These are phyloP conservation scores for Notolabrus celidotus DNA, from an alignment of 2,797 vertebrate species.

Conservation along the genomic window DNA sequence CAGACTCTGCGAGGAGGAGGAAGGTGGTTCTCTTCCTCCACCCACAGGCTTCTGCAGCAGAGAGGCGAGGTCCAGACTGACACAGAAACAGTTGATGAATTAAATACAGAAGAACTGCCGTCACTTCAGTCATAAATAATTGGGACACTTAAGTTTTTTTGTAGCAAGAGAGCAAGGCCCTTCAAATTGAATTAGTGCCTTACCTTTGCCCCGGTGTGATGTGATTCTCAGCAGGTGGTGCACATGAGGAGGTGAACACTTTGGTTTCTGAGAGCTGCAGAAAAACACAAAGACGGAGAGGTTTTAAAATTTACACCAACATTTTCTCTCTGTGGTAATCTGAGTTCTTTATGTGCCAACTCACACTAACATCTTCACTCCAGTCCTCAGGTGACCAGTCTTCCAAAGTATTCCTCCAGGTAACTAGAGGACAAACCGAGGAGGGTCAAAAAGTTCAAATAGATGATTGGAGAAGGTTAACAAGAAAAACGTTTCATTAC, in stretches of 20 bases:
- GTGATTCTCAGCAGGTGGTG: slow-evolving; percentile 90
- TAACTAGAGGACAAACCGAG: slow-evolving; percentile 69
- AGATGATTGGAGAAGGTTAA: not conserved
- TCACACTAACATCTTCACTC: slow-evolving; percentile 94
- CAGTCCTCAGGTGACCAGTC: slow-evolving; percentile 97
- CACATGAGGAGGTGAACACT: slow-evolving; percentile 94
- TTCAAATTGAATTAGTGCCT: not conserved
- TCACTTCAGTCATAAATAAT: not conserved
- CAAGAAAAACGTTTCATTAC: too few relatives aligned
- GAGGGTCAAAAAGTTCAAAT: slow-evolving; percentile 12
- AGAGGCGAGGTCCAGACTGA: slow-evolving; percentile 91
- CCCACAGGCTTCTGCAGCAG: slow-evolving; percentile 92
- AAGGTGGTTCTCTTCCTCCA: slow-evolving; percentile 85
- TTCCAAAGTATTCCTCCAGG: slow-evolving; percentile 93
- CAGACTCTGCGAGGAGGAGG: slow-evolving; percentile 88
- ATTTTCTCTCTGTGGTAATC: not conserved
- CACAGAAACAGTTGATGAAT: slow-evolving; percentile 14
- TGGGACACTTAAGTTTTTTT: not conserved
- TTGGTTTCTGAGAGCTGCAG: slow-evolving; percentile 86
- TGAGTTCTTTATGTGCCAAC: slow-evolving; percentile 45
- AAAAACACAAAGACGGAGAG: slow-evolving; percentile 15
- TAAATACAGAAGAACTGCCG: not conserved
- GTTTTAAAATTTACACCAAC: not conserved
- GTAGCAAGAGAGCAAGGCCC: not conserved
- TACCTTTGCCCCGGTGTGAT: slow-evolving; percentile 91